Base-by-base conservation (phyloP, 2,797 vertebrate species). In the Vipera ursinii region DNA sequence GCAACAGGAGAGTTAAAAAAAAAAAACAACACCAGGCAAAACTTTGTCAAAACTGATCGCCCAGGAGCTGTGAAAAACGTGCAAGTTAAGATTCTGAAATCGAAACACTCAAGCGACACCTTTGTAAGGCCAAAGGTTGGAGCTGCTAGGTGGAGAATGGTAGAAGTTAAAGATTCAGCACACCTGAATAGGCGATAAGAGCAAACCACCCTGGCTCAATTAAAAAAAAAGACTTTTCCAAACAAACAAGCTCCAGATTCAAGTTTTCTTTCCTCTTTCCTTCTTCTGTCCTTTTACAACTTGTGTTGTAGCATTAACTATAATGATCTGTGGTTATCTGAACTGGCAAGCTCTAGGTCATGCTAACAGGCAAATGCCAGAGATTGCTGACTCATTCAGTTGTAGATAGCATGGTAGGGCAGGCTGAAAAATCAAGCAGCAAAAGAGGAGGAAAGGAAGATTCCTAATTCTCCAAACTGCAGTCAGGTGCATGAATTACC, bases 1-100 rank as follows among this genome's bases (percentile, higher is more conserved):
- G 93, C 26, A 96, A 95, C 5, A 91, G 90, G 86, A 92, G 6
- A 93, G 92, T 92, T 15, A 44, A 44, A 69, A 14, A 61, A 61
- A 10, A 44, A 7, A 0, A 73, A 12, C 13, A 92, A 57, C 26
- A 38, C 94, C 87, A 92, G 93, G 89, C 14, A 59, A 56, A 61
- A 56, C 22, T 53, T 51, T 48, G 22, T 55, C 69, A 90, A 91
- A 73, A 48, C 1, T 20, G 48, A 88, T 82, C 69, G 4, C 0
- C 0, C 0, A 91, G 10, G 38, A 28, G 2, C 82, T 92, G 86
- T 4, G 3, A 2, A 10, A 14, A 14, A 53, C 7, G 24, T 55
- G 48, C 8, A 61, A 55, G 28, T 38, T 53, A 65, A 95, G 94
- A 93, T 2, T 0, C 0, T 13, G 55, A 57, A 65, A 32, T 86